Evolutionary conservation across 1,140 invertebrate species (phyloP).

Genomic region (Diorhabda sublineata): DNA sequence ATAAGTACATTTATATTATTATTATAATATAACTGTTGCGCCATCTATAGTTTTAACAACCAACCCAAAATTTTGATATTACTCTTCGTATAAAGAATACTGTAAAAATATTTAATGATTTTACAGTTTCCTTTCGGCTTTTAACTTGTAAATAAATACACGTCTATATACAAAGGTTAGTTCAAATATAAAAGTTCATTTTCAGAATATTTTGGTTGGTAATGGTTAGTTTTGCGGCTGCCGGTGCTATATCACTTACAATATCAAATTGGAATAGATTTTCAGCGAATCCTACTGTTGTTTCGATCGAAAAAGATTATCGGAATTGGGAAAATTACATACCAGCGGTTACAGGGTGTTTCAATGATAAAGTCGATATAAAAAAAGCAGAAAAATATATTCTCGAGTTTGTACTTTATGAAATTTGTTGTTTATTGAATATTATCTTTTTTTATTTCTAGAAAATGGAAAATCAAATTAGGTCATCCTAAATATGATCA

Average conservation of each 20-base stretch:
- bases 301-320: conserved; percentile 58
- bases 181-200: conserved; percentile 10
- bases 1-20: too few relatives aligned
- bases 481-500: conserved; percentile 46
- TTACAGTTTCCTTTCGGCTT: too few relatives aligned
- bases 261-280: conserved; percentile 53
- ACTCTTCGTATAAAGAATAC: too few relatives aligned
- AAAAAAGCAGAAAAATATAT: conserved; percentile 38
- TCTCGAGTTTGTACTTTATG: not conserved
- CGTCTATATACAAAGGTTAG: too few relatives aligned
- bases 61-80: too few relatives aligned
- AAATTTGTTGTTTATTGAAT: not conserved
- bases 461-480: conserved; percentile 36
- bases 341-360: conserved; percentile 53
- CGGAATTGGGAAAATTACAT: conserved; percentile 56
- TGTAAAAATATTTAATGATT: too few relatives aligned
- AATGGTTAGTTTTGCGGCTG: conserved; percentile 43
- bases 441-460: conserved; percentile 25
- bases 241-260: conserved; percentile 45
- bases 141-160: too few relatives aligned
- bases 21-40: too few relatives aligned
- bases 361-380: conserved; percentile 45
- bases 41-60: too few relatives aligned
- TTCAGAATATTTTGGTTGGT: conserved; percentile 52
- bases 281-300: conserved; percentile 56